phyloP scores from a whole-genome alignment of 2,797 vertebrate species.

The Tachyglossus aculeatus region DNA sequence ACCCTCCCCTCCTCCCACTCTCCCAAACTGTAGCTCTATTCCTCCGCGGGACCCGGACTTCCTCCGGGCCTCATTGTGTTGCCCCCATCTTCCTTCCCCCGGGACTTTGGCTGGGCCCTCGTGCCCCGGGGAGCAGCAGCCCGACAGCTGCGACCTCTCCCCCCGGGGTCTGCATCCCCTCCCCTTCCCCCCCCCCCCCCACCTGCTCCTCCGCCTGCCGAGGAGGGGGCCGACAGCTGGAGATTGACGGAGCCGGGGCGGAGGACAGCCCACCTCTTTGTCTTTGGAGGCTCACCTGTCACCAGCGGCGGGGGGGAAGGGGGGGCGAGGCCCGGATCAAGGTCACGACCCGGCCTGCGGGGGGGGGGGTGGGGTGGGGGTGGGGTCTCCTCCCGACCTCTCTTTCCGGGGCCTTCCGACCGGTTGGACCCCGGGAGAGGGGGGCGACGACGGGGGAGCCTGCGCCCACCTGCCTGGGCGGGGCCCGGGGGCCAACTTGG shows the following conservation, averaged over 20 bases:
- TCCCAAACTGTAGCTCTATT: not conserved
- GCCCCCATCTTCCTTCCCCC: not conserved
- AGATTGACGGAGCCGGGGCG: not conserved
- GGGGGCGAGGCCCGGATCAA: not conserved
- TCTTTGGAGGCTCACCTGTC: too few relatives aligned
- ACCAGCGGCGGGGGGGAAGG: too few relatives aligned
- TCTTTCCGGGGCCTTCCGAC: not conserved
- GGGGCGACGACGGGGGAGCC: not conserved
- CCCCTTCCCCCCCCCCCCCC: not conserved
- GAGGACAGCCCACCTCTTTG: not conserved
- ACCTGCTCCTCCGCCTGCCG: not conserved
- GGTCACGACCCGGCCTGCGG: too few relatives aligned
- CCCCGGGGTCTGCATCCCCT: not conserved
- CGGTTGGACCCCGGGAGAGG: not conserved
- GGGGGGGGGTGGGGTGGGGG: too few relatives aligned
- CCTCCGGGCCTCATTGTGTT: not conserved
- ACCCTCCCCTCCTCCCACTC: not conserved
- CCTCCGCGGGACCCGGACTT: not conserved
- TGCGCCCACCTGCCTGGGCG: not conserved
- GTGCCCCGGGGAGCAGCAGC: too few relatives aligned
- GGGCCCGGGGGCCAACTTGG: not conserved
- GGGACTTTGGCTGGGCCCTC: too few relatives aligned
- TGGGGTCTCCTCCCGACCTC: not conserved
- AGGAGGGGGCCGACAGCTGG: not conserved
- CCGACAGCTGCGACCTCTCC: conserved; percentile 22